phyloP scores from a whole-genome alignment of 2,797 vertebrate genomes.

The Megalops cyprinoides region DNA sequence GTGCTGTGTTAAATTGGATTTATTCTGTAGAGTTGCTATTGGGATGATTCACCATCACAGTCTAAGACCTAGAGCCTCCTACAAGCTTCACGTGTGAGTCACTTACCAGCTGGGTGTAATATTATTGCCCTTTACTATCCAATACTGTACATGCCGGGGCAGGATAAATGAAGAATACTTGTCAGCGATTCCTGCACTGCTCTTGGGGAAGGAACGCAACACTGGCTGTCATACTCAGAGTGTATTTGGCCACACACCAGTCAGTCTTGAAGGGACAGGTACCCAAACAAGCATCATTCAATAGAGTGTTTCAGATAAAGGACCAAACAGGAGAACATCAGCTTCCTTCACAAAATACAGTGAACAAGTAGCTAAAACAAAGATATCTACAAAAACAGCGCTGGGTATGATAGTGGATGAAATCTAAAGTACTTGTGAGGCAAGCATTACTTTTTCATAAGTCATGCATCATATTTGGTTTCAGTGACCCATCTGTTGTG shows the following conservation, averaged over 20 bases:
- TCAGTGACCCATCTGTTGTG: too few species aligned
- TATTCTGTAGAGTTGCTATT: constrained; percentile 28
- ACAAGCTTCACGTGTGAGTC: not conserved
- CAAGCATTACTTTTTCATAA: too few species aligned
- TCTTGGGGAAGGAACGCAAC: not conserved
- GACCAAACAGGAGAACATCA: not conserved
- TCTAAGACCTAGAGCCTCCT: not conserved
- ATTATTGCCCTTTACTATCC: not conserved
- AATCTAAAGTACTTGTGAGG: too few species aligned
- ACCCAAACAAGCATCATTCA: not conserved
- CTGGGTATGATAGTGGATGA: too few species aligned
- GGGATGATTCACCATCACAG: constrained; percentile 5
- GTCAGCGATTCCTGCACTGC: not conserved
- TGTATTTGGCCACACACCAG: not conserved
- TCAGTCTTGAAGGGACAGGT: not conserved
- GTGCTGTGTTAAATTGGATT: constrained; percentile 25
- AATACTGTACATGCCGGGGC: not conserved
- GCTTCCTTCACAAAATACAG: not conserved
- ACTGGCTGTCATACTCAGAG: not conserved
- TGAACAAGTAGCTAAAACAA: not conserved
- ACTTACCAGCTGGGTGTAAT: too few species aligned
- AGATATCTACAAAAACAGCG: too few species aligned
- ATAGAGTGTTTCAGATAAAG: not conserved
- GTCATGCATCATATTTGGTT: too few species aligned
- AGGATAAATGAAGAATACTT: not conserved